Evolutionary conservation across 2,797 vertebrate genomes (phyloP), one percentile per base, ranked within the genome.

Genomic region (Pseudopleuronectes americanus): DNA sequence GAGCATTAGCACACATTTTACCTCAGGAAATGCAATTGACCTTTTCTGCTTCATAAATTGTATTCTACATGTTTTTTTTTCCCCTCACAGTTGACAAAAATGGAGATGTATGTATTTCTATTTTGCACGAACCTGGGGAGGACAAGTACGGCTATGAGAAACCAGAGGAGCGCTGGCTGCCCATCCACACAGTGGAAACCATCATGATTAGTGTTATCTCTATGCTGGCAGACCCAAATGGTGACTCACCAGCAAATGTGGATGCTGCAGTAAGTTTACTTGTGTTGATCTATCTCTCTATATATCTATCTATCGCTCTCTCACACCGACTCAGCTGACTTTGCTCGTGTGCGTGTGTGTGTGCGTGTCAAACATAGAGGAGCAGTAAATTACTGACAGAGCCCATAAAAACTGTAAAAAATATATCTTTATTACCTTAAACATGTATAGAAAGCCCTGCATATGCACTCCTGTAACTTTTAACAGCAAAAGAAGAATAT

Each of bases 191-290:
- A 6, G 98, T 99, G 93, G 98, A 99, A 90, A 99, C 98, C 66
- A 99, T 99, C 71, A 99, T 99, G 97, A 99, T 99, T 92, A 99
- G 97, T 87, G 98, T 99, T 91, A 99, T 99, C 93, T 99, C 98
- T 87, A 99, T 99, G 98, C 93, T 99, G 92, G 98, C 98, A 82
- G 98, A 99, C 92, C 98, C 98, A 82, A 99, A 99, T 65, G 97
- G 98, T 59, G 98, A 99, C 89, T 99, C 98, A 55, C 98, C 98
- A 71, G 98, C 98, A 76, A 99, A 99, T 17, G 98, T 99, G 53
- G 98, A 99, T 33, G 98, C 98, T 92, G 98, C 98, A 89, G 98
- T 99, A 96, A 95, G 97, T 83, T 47, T 3, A 7, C 43, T 57
- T 49, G 1, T 48, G n/a, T 22, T 75, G 3, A 43, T 26, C 26